Evolutionary conservation across 1,140 invertebrate species (phyloP), one percentile per base, ranked within the genome.

Genomic region (Drosophila kurseongensis): DNA sequence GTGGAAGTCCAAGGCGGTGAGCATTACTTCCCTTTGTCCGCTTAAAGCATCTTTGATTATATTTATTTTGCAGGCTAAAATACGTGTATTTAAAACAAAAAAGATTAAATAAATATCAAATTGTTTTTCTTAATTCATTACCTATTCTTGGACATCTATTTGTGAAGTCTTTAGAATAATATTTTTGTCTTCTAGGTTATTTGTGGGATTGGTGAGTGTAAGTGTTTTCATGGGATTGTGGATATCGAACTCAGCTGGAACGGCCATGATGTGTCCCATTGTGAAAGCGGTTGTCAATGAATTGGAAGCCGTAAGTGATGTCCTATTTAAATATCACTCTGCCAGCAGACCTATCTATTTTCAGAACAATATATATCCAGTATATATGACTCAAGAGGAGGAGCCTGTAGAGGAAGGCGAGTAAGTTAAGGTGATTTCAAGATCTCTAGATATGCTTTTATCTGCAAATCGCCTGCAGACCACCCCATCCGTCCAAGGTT

Each of bases 231-330:
- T 97, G 38, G 96, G 96, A 0, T 95, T 97, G 94, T 97, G 96
- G 96, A 96, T 97, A 27, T 96, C 95, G 0, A 97, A 97, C 74
- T 96, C 96, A 0, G 96, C 96, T 0, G 94, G 96, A 1, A 95
- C 96, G 0, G 96, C 96, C 1, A 96, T 97, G 95, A 97, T 97
- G 96, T 94, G 96, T 36, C 96, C 96, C 0, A 97, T 97, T 48
- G 95, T 96, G 0, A 94, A 96, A 45, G 96, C 96, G 0, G 94
- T 97, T 0, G 88, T 96, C 0, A 93, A 94, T 57, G 95, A 96
- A 78, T 91, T 96, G 42, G 94, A 96, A 90, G 91, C 93, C 92
- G 95, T 95, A 92, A 91, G 90, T 6, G 23, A 0, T 9, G 44
- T 5, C 0, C 10, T 10, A 2, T 12, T 7, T 0, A 10, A 38